Base-by-base conservation (phyloP, 2,113 vertebrate genomes). In the Ictalurus punctatus region DNA sequence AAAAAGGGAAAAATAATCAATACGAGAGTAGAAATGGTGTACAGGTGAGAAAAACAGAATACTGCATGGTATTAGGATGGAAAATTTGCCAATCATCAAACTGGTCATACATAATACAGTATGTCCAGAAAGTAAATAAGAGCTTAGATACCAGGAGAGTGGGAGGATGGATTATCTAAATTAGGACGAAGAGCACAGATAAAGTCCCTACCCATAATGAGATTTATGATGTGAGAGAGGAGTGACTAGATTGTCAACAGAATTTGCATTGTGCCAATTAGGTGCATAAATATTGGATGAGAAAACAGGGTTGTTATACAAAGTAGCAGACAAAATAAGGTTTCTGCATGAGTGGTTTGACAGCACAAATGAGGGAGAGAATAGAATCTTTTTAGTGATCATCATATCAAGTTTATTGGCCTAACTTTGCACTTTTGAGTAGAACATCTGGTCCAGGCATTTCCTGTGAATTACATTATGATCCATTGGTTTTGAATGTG, bases 231-330 rank as follows among this genome's bases (percentile, higher is more conserved):
- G 4, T 82, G 52, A 14, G 34, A 84, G 37, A 84, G 40, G 58
- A 83, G 17, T 40, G 23, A 84, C 19, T 17, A 65, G 23, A 63
- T 8, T 84, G 82, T 65, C 82, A 63, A 84, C 82, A 84, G 25
- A 37, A 84, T 84, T 84, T 63, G 56, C 82, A 84, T 84, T 84
- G 34, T 44, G 37, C 59, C 82, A 84, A 84, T 63, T 84, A 84
- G 59, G 37, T 44, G 59, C 21, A 40, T 84, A 84, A 84, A 65
- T 84, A 61, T 84, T 44, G 23, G 82, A 59, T 44, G 82, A 63
- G 58, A 40, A 83, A 83, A 63, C 37, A 63, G 3, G 19, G 10
- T 63, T 84, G 82, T 84, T 65, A 63, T 61, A 84, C 82, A 27
- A 65, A 65, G 34, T 84, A 84, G 12, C 21, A 84, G 82, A 63